phyloP scores from a whole-genome alignment of 1,140 invertebrate genomes.

The Amyelois transitella region DNA sequence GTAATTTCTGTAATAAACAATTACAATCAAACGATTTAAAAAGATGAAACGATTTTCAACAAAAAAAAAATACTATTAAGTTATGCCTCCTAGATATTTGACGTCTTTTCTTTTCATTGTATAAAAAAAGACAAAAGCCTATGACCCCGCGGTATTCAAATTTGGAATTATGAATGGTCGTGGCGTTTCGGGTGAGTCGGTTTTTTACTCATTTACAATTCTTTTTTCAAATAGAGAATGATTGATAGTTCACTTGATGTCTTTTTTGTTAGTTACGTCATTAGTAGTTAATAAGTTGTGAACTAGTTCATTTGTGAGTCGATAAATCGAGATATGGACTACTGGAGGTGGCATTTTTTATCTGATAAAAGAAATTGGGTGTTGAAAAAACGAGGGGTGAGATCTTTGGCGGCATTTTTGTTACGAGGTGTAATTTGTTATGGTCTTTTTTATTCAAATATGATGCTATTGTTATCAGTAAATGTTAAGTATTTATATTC shows the following conservation, averaged over 20 bases:
- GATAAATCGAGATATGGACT: slow-evolving; percentile 18
- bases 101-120: neutral
- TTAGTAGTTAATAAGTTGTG: slow-evolving; percentile 68
- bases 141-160: slow-evolving; percentile 53
- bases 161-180: slow-evolving; percentile 59
- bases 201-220: slow-evolving; percentile 28
- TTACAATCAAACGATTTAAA: neutral
- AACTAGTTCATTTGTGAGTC: slow-evolving; percentile 49
- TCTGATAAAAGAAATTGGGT: slow-evolving; percentile 5
- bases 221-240: slow-evolving; percentile 62
- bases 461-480: neutral
- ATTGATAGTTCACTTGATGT: slow-evolving; percentile 64
- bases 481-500: too few species aligned
- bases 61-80: neutral
- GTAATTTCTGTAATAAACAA: neutral
- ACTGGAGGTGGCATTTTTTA: slow-evolving; percentile 11
- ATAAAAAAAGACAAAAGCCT: slow-evolving; percentile 45
- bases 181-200: slow-evolving; percentile 15
- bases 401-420: neutral
- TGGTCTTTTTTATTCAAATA: neutral
- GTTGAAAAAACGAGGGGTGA: neutral
- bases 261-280: slow-evolving; percentile 63
- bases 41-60: neutral
- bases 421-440: neutral
- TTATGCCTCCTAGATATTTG: too few species aligned